Evolutionary conservation across 1,140 invertebrate genomes (phyloP).

Genomic region (Eumeta japonica): DNA sequence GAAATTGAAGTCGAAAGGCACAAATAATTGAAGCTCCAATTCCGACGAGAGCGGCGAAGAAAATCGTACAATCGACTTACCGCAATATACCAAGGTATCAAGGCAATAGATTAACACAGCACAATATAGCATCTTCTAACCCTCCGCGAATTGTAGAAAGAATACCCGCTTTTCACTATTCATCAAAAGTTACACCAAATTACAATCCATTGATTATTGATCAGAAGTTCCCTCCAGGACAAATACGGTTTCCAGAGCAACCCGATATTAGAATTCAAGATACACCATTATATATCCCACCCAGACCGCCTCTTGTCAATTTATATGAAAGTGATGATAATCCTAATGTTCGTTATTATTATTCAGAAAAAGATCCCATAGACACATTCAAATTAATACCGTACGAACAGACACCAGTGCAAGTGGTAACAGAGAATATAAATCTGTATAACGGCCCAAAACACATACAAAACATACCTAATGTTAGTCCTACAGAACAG

Average conservation of each 20-base stretch:
- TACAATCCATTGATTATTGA: constrained; percentile 25
- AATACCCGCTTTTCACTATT: constrained; percentile 23
- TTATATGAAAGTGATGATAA: constrained; percentile 29
- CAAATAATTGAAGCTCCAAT: constrained; percentile 32
- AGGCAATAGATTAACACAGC: constrained; percentile 49
- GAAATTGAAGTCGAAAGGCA: constrained; percentile 42
- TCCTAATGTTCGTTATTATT: constrained; percentile 37
- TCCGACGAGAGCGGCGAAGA: constrained; percentile 27
- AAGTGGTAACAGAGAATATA: constrained; percentile 21
- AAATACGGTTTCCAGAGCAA: constrained; percentile 27
- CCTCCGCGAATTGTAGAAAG: constrained; percentile 41
- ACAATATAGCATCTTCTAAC: constrained; percentile 51
- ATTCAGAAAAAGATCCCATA: constrained; percentile 31
- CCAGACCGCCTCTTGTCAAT: constrained; percentile 33
- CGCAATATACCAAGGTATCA: constrained; percentile 49
- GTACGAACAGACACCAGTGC: constrained; percentile 51
- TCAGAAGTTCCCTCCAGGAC: constrained; percentile 13
- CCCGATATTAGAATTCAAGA: constrained; percentile 24
- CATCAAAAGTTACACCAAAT: constrained; percentile 20
- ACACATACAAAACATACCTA: constrained; percentile 21
- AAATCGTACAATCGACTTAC: constrained; percentile 29
- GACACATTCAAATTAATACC: constrained; percentile 51
- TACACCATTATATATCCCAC: constrained; percentile 17
- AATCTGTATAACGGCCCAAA: constrained; percentile 19
- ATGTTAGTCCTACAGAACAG: constrained; percentile 22